Percentiles rank a stretch among this genome's conserved stretches.
phyloP scores from a whole-genome alignment of 2,888 invertebrate species.

The Drosophila anomelani region DNA sequence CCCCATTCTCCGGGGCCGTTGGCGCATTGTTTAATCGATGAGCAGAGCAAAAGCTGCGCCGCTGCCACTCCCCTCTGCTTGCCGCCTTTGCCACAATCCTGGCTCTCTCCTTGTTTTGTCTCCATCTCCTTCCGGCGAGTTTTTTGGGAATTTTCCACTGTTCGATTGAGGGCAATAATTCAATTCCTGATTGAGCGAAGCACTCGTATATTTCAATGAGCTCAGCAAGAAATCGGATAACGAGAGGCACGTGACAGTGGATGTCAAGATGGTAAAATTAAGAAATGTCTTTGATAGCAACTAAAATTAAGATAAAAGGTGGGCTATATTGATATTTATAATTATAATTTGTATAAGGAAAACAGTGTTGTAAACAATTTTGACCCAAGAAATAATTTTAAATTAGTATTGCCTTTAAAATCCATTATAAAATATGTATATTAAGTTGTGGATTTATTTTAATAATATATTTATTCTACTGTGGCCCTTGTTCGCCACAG shows the following conservation, averaged over 20 bases:
- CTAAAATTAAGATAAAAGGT: too few relatives aligned
- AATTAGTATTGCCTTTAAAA: neutral
- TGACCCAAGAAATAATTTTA: neutral
- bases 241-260: neutral
- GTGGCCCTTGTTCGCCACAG: neutral
- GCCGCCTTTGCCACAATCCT: neutral
- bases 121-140: conserved; percentile 1
- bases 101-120: neutral
- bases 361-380: neutral
- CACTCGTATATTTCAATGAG: conserved; percentile 8
- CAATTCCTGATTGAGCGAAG: conserved; percentile 9
- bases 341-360: neutral
- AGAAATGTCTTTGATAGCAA: neutral
- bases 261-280: neutral
- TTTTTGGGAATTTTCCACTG: conserved; percentile 74
- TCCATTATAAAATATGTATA: neutral
- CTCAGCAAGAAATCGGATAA: conserved; percentile 13
- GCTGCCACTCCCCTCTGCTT: neutral
- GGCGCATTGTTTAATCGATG: conserved; percentile 69
- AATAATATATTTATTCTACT: neutral
- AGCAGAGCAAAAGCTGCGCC: conserved; percentile 44
- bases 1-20: conserved; percentile 2
- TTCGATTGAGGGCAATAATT: conserved; percentile 25
- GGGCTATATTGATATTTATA: neutral
- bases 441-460: neutral